Base-by-base conservation (phyloP, 2,113 vertebrate genomes). In the Poeciliopsis occidentalis region DNA sequence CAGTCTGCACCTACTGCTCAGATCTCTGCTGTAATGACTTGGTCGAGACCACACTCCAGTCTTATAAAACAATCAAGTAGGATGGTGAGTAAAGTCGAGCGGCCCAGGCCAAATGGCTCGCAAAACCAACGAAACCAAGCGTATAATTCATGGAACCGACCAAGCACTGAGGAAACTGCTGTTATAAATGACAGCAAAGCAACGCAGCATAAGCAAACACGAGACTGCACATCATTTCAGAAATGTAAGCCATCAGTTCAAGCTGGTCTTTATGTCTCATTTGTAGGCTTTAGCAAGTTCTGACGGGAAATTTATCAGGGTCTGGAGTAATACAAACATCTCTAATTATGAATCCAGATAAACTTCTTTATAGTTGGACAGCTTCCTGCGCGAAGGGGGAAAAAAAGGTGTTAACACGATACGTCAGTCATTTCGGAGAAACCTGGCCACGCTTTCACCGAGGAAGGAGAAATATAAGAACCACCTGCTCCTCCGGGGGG, bases 41-140 rank as follows among this genome's bases (percentile, higher is more conserved):
- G 83, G 90, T 80, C 64, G 39, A 1, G n/a, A 65, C 70, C 60
- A 1, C 51, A 57, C 65, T 62, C 3, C 1, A 12, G 27, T 67
- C 79, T 71, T 87, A 84, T 75, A 89, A 89, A 85, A 85, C 57
- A 88, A 83, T 85, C 72, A 78, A 77, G 75, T 39, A n/a, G 34
- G 76, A 69, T 1, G 12, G 61, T 37, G 79, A 83, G 44, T 47
- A 22, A 17, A 80, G 86, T 83, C 71, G 69, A 85, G 82, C 26
- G 11, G 24, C 4, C 17, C 24, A 2, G 26, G 67, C 83, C 65
- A 75, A 83, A 78, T 44, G 60, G 78, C 80, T 76, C 61, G 3
- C 26, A 70, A 60, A 76, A 39, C 51, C n/a, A 10, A 65, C 60
- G 73, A 60, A 75, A 80, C 78, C 71, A 39, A 67, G 69, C 63